Conservation (phyloP, 2,113 vertebrate species). For the Mustelus asterias region DNA sequence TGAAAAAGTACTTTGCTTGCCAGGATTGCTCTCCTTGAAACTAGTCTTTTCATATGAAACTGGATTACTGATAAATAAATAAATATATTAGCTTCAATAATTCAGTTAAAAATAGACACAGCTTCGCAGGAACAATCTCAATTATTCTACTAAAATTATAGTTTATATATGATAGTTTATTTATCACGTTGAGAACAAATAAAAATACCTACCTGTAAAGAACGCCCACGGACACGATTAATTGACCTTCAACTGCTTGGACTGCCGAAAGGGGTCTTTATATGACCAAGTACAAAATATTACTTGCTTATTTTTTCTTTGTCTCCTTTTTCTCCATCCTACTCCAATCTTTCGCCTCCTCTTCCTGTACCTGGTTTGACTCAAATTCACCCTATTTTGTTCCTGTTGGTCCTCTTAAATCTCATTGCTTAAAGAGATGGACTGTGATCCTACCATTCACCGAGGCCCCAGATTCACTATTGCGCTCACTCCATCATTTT, state of each 20-base stretch:
- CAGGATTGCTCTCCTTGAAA: not conserved
- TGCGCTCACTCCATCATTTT: not conserved
- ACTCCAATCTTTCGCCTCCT: not conserved
- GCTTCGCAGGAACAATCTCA: not conserved
- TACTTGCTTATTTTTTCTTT: too few relatives aligned
- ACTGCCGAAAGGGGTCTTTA: not conserved
- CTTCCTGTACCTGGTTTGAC: not conserved
- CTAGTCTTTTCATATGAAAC: not conserved
- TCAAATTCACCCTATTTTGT: not conserved
- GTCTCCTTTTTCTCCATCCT: not conserved
- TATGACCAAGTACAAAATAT: not conserved
- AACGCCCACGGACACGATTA: not conserved
- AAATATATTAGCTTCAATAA: not conserved
- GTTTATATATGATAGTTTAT: not conserved
- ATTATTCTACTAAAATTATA: not conserved
- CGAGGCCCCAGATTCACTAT: not conserved
- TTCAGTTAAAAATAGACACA: not conserved
- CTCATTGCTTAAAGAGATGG: not conserved
- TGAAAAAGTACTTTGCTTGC: not conserved
- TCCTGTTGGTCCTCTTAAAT: not conserved
- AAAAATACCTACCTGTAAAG: not conserved
- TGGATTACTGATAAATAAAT: not conserved
- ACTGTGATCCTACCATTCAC: not conserved
- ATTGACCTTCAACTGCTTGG: not conserved
- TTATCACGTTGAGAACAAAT: not conserved